These are phyloP conservation scores for Semnopithecus entellus DNA, from an alignment of 2,113 vertebrate genomes.

Conservation along the genomic window DNA sequence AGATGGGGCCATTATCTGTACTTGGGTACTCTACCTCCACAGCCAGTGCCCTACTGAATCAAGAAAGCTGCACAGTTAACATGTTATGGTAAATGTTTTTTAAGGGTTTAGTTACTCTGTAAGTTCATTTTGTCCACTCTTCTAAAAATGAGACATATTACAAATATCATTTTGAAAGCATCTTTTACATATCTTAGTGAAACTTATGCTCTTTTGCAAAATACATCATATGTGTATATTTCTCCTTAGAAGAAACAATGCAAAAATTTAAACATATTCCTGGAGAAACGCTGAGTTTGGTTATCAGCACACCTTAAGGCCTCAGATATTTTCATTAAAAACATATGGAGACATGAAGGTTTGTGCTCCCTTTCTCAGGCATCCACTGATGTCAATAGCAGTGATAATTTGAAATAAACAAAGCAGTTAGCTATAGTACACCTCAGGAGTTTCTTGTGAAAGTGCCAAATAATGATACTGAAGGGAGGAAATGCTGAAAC, in stretches of 20 bases:
- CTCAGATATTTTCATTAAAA: slow-evolving; percentile 5
- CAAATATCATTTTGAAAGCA: slow-evolving; percentile 1
- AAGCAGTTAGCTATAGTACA: not conserved
- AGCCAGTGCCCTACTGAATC: not conserved
- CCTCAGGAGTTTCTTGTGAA: not conserved
- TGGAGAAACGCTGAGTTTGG: slow-evolving; percentile 7
- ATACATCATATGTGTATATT: not conserved
- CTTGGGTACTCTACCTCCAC: not conserved
- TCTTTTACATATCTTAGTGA: not conserved
- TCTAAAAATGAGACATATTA: not conserved
- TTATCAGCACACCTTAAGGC: not conserved
- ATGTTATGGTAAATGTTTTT: not conserved
- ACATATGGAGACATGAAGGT: not conserved
- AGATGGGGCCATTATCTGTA: not conserved
- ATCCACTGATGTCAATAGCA: not conserved
- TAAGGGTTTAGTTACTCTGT: not conserved
- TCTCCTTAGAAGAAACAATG: not conserved
- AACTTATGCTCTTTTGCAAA: not conserved
- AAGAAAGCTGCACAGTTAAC: not conserved
- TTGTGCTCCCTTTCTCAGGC: not conserved
- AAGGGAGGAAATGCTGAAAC: not conserved
- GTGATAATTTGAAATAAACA: not conserved
- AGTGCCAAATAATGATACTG: not conserved
- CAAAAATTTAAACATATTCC: not conserved
- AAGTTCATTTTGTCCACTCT: not conserved